Conservation (phyloP, 2,888 invertebrate genomes). For the Teinopalpus imperialis region DNA sequence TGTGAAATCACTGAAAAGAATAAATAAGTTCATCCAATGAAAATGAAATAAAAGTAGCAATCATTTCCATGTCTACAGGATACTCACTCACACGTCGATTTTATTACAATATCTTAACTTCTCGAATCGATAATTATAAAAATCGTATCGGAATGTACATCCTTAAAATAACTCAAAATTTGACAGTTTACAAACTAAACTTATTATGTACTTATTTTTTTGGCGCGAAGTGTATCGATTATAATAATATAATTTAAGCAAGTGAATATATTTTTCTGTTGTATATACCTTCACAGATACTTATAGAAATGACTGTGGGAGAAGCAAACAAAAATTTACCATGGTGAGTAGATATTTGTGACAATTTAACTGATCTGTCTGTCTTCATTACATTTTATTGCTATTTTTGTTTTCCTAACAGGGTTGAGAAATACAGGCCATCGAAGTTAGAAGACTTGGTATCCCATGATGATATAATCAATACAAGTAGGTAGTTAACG, state of each 20-base stretch:
- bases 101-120: too few relatives aligned
- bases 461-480: conserved; percentile 98
- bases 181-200: background rate
- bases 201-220: too few relatives aligned
- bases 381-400: too few relatives aligned
- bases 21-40: too few relatives aligned
- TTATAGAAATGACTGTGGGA: conserved; percentile 59
- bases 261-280: background rate
- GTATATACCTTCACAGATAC: background rate
- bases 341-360: conserved; percentile 82
- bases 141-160: too few relatives aligned
- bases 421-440: conserved; percentile 99
- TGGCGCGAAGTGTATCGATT: conserved; percentile 6
- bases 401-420: conserved; percentile 47
- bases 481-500: conserved; percentile 88
- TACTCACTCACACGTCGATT: too few relatives aligned
- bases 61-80: too few relatives aligned
- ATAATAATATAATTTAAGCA: background rate
- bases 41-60: too few relatives aligned
- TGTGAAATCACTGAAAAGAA: too few relatives aligned
- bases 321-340: conserved; percentile 79
- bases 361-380: too few relatives aligned
- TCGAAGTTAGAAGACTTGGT: conserved; percentile 94
- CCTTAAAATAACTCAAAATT: too few relatives aligned
- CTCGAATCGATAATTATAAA: too few relatives aligned